Evolutionary conservation across 2,113 vertebrate species (phyloP).

Genomic region (Circaetus cinerascens): DNA sequence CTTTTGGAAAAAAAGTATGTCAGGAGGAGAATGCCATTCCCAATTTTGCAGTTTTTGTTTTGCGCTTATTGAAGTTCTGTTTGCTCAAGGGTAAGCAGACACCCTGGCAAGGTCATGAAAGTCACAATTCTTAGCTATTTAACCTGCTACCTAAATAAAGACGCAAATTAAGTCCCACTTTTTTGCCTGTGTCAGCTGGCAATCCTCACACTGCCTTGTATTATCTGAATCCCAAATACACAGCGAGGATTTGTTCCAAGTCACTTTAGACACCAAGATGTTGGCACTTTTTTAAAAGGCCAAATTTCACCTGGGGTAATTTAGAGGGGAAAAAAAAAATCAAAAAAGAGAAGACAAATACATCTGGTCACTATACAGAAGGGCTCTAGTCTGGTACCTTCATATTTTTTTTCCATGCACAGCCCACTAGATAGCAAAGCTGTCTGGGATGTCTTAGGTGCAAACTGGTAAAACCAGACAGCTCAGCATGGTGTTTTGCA

Average conservation of each 20-base stretch:
- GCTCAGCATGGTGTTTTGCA: neutral
- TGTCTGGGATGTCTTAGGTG: too few species aligned
- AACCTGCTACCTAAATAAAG: neutral
- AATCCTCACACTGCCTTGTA: neutral
- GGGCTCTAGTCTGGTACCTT: neutral
- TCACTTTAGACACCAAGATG: neutral
- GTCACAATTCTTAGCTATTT: neutral
- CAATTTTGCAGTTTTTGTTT: neutral
- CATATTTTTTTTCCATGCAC: neutral
- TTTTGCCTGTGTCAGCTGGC: neutral
- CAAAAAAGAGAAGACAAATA: neutral
- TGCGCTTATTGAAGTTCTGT: neutral
- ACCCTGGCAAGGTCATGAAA: neutral
- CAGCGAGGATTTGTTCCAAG: neutral
- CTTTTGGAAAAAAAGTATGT: neutral
- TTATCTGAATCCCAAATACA: neutral
- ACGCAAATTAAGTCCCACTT: neutral
- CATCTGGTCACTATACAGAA: neutral
- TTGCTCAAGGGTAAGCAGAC: neutral
- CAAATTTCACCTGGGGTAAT: neutral
- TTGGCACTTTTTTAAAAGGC: neutral
- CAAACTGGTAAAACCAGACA: neutral
- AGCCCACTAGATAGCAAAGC: neutral
- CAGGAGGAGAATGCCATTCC: neutral
- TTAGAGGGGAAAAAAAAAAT: neutral